Evolutionary conservation across 2,113 vertebrate genomes (phyloP), one percentile per base, ranked within the genome.

Genomic region (Platycercus adscitus): DNA sequence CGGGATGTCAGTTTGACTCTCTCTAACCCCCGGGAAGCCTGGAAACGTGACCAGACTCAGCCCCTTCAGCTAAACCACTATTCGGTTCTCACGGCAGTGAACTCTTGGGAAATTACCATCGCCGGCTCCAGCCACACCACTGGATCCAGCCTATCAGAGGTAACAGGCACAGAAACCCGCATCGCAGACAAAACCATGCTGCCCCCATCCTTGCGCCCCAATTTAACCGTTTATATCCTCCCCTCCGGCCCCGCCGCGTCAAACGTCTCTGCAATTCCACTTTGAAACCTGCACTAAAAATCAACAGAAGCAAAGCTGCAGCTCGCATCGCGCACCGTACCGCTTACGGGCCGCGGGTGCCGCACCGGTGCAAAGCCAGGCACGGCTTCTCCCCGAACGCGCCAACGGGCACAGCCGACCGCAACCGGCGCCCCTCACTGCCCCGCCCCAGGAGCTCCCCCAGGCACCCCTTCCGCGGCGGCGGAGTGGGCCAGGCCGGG

Each of bases 1-100:
- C 0, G 0, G 39, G 19, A 64, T 80, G 11, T 72, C 68, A 37
- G 25, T 14, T 23, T 24, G n/a, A 7, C 0, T 3, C 37, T 9
- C 2, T 16, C 21, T 41, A 83, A 35, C 41, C 56, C 58, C 12
- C 33, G 16, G 3, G 6, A 75, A 35, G 25, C 43, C 72, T 50
- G 16, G 19, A 91, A 58, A 39, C 1, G 16, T 1, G 75, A 50
- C 39, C 71, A 64, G 26, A 19, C 17, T 17, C 58, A 60, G 35
- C 2, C 11, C 15, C 35, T 58, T 10, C 29, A 24, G 11, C 56
- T 69, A 8, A 43, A 33, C 29, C 46, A 29, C 21, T 43, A 4
- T 17, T 84, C 1, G 13, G 49, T 28, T 52, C 64, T 49, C 39
- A 8, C 10, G 24, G 8, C 55, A 71, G 3, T 1, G 25, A 86